Percentiles rank a stretch among this genome's conserved stretches.
phyloP scores from a whole-genome alignment of 1,140 invertebrate species.

The Drosophila triauraria region DNA sequence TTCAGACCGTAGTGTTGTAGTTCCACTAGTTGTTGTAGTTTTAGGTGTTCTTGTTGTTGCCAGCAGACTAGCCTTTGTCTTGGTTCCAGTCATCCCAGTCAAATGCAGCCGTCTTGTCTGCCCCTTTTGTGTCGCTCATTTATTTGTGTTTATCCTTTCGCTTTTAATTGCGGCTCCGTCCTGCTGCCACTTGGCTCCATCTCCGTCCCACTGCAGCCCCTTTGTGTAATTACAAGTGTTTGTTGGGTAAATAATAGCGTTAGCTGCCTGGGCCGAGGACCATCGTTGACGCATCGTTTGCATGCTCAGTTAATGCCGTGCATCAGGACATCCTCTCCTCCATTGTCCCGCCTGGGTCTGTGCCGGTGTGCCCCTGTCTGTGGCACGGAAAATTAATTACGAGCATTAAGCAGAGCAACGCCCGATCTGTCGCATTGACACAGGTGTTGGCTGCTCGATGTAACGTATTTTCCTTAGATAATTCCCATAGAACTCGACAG shows the following conservation, averaged over 20 bases:
- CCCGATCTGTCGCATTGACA: conserved; percentile 39
- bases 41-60: conserved; percentile 1
- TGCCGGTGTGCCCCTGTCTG: conserved; percentile 40
- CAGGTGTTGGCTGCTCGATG: conserved; percentile 48
- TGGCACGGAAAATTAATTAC: conserved; percentile 62
- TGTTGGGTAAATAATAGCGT: conserved; percentile 75
- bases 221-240: conserved; percentile 71
- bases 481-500: conserved; percentile 52
- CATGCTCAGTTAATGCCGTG: conserved; percentile 66
- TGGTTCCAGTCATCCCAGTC: conserved; percentile 37
- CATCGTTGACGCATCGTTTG: conserved; percentile 60
- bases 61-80: conserved; percentile 35
- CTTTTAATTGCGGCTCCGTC: conserved; percentile 71
- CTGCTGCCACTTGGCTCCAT: neutral
- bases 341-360: conserved; percentile 35
- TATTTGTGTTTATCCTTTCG: conserved; percentile 76
- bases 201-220: conserved; percentile 9
- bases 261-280: conserved; percentile 46
- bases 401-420: conserved; percentile 49
- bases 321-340: conserved; percentile 44
- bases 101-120: conserved; percentile 51
- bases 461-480: conserved; percentile 61
- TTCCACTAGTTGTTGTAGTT: neutral
- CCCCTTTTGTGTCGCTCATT: conserved; percentile 72
- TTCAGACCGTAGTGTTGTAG: conserved; percentile 12